phyloP scores from a whole-genome alignment of 2,113 vertebrate genomes.

The Uropsilus gracilis region DNA sequence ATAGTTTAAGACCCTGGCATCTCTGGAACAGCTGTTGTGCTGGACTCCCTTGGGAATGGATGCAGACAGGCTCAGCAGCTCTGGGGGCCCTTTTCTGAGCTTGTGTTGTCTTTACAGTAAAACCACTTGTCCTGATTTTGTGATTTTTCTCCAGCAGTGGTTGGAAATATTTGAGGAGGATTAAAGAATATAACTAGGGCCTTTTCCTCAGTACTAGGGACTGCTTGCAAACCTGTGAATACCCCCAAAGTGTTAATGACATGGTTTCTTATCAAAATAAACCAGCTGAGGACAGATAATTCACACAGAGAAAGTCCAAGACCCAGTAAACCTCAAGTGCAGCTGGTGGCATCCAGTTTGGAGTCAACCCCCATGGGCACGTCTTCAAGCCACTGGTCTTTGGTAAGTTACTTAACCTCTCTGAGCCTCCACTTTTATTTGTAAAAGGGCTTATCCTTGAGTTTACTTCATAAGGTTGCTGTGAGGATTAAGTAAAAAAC shows the following conservation, averaged over 20 bases:
- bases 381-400: neutral
- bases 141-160: slow-evolving; percentile 29
- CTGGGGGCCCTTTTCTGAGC: neutral
- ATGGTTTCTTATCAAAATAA: neutral
- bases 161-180: neutral
- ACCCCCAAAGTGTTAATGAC: neutral
- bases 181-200: neutral
- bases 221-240: neutral
- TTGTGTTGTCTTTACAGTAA: neutral
- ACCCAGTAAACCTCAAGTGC: neutral
- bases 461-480: neutral
- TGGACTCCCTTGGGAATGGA: neutral
- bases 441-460: neutral
- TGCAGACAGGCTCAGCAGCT: neutral
- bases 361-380: neutral
- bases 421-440: neutral
- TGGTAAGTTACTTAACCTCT: neutral
- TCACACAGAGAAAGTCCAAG: neutral
- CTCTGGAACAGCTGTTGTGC: neutral
- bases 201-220: neutral
- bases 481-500: slow-evolving; percentile 24
- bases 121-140: neutral
- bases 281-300: neutral
- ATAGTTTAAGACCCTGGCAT: neutral
- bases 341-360: neutral